These are phyloP conservation scores for Cephalophus harveyi DNA, from an alignment of 2,113 vertebrate genomes.

Conservation along the genomic window DNA sequence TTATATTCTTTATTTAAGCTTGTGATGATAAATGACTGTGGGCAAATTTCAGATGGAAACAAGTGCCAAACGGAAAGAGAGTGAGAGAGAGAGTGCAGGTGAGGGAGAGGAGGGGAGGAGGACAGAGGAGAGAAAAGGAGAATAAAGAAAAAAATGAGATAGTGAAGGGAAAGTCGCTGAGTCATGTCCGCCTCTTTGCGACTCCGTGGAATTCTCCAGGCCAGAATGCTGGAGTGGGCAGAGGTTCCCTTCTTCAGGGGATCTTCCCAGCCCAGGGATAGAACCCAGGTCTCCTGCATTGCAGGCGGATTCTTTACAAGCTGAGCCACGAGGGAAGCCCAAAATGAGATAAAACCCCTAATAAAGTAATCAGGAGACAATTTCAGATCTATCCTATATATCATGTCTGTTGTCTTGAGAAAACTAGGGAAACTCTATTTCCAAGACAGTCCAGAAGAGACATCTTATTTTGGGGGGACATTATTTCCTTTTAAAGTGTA, in stretches of 20 bases:
- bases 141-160: background rate
- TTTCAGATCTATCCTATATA: background rate
- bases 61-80: background rate
- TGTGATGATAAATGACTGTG: background rate
- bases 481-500: background rate
- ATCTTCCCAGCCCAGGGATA: background rate
- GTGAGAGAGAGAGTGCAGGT: too few species aligned
- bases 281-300: background rate
- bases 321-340: background rate
- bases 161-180: background rate
- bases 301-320: background rate
- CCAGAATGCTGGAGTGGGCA: background rate
- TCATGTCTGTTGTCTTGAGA: background rate
- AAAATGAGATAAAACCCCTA: background rate
- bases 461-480: background rate
- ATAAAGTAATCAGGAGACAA: background rate
- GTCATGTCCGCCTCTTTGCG: rapidly evolving
- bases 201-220: background rate
- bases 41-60: background rate
- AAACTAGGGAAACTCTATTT: background rate
- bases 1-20: background rate
- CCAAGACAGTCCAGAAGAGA: background rate
- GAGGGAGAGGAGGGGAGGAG: background rate
- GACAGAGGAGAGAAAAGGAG: background rate
- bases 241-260: background rate